These are phyloP conservation scores for Catocala nupta DNA, from an alignment of 2,888 invertebrate species.

Conservation along the genomic window DNA sequence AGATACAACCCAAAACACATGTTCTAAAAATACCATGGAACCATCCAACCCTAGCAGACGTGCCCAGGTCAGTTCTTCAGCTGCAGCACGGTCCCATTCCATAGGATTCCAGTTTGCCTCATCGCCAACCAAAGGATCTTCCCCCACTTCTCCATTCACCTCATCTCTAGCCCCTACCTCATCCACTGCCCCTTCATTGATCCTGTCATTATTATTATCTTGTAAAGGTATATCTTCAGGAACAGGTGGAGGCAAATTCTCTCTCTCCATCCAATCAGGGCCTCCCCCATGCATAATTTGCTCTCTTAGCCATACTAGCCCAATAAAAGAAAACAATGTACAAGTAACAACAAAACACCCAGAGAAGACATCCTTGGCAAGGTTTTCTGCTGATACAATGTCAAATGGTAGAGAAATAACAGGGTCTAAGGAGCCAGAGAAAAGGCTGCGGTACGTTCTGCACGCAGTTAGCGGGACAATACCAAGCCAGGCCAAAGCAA, in stretches of 20 bases:
- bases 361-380: slow-evolving; percentile 97
- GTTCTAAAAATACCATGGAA: slow-evolving; percentile 98
- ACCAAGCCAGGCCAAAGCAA: slow-evolving; percentile 98
- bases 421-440: slow-evolving; percentile 95
- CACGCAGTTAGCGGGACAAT: slow-evolving; percentile 98
- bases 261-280: slow-evolving; percentile 97
- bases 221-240: slow-evolving; percentile 80
- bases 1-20: slow-evolving; percentile 99
- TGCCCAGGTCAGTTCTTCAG: slow-evolving; percentile 99
- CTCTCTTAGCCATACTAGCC: slow-evolving; percentile 98
- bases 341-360: slow-evolving; percentile 99
- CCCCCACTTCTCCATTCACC: slow-evolving; percentile 73
- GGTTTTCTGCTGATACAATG: slow-evolving; percentile 96
- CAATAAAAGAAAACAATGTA: slow-evolving; percentile 98
- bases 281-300: slow-evolving; percentile 99
- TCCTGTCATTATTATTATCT: slow-evolving; percentile 83
- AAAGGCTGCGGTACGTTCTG: slow-evolving; percentile 97
- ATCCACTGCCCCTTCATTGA: slow-evolving; percentile 73
- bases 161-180: slow-evolving; percentile 75
- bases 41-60: slow-evolving; percentile 98
- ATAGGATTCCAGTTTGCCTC: slow-evolving; percentile 99
- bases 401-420: slow-evolving; percentile 96
- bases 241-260: slow-evolving; percentile 84
- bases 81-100: slow-evolving; percentile 99
- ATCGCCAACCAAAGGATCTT: slow-evolving; percentile 89